Conservation (phyloP, 2,888 invertebrate species). For the Julus scandinavius region DNA sequence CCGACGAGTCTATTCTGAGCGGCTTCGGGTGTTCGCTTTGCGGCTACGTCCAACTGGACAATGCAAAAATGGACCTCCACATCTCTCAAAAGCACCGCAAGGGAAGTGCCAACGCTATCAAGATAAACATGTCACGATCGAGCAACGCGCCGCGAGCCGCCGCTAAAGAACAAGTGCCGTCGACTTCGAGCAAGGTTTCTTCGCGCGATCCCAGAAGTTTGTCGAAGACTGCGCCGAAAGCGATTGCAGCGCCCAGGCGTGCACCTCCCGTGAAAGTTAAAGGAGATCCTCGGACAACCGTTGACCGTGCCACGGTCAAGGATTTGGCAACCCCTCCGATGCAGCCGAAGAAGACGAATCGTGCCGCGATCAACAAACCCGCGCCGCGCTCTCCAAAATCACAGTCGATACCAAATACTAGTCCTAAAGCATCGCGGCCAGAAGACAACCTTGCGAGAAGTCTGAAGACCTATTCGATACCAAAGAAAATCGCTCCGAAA, state of each 20-base stretch:
- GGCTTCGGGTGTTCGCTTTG: conserved; percentile 79
- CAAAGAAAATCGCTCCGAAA: neutral
- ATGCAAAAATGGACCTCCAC: conserved; percentile 74
- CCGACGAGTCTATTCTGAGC: neutral
- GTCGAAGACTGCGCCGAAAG: neutral
- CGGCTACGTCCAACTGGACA: conserved; percentile 77
- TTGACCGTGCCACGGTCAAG: neutral
- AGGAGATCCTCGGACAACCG: conserved; percentile 40
- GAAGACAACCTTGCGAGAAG: neutral
- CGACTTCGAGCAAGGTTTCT: neutral
- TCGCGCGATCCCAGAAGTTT: neutral
- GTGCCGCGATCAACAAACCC: neutral
- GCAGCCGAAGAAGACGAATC: neutral
- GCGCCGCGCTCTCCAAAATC: neutral
- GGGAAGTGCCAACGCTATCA: conserved; percentile 66
- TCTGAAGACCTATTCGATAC: neutral
- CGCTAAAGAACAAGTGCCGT: too few species aligned
- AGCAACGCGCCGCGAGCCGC: neutral
- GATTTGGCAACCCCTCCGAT: neutral
- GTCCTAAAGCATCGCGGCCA: neutral
- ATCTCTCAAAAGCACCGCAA: conserved; percentile 69
- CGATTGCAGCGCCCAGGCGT: neutral
- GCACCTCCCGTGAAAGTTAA: conserved; percentile 46
- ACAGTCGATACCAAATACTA: neutral
- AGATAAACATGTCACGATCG: conserved; percentile 65